Conservation (phyloP, 2,797 vertebrate genomes). For the Danio tinwini region DNA sequence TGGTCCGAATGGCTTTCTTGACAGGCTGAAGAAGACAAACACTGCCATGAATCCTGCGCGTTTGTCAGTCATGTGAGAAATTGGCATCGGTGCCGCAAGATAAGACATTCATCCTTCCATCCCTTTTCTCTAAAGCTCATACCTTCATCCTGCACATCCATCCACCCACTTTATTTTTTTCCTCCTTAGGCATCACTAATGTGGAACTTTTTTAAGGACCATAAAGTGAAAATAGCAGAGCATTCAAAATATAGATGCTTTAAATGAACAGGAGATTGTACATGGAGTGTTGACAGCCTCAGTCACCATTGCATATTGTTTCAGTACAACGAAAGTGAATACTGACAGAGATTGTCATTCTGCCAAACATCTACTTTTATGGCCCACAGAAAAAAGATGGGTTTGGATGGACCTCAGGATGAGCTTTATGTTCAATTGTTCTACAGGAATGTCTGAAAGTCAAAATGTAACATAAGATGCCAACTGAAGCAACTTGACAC, state of each 20-base stretch:
- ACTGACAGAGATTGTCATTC: neutral
- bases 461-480: neutral
- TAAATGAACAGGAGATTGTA: neutral
- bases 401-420: neutral
- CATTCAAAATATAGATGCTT: neutral
- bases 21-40: constrained; percentile 53
- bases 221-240: constrained; percentile 3
- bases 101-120: constrained; percentile 48
- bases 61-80: constrained; percentile 56
- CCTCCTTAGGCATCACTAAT: neutral
- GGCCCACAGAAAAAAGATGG: neutral
- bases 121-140: neutral
- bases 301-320: neutral
- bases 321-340: neutral
- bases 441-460: neutral
- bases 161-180: neutral
- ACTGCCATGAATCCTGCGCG: constrained; percentile 47
- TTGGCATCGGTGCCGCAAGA: constrained; percentile 24
- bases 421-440: neutral
- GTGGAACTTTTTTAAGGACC: neutral
- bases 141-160: constrained; percentile 6
- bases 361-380: neutral
- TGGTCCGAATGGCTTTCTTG: constrained; percentile 58
- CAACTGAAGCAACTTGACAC: no score
- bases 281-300: neutral